A percentile compares a stretch with the other conserved stretches of the same genome.
Conservation (phyloP, 2,113 vertebrate species). For the Oryzias melastigma region DNA sequence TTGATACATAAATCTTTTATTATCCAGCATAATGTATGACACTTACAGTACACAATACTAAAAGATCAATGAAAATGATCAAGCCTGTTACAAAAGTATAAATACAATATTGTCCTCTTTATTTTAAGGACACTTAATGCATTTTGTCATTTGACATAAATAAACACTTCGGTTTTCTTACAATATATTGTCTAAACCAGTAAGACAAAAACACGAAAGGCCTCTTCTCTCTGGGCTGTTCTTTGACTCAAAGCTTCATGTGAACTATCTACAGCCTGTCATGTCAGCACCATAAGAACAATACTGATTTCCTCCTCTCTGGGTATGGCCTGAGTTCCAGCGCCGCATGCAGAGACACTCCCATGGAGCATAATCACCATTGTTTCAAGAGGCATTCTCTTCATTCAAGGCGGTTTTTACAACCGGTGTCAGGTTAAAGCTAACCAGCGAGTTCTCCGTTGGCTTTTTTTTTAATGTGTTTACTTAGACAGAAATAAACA, state of each 20-base stretch:
- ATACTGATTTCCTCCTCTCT: slow-evolving; percentile 30
- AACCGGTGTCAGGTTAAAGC: slow-evolving; percentile 62
- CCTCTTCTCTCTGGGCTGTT: slow-evolving; percentile 56
- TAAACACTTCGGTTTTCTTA: slow-evolving; percentile 63
- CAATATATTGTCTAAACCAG: slow-evolving; percentile 75
- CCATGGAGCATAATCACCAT: slow-evolving; percentile 56
- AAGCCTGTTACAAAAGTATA: slow-evolving; percentile 78
- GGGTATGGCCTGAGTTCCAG: slow-evolving; percentile 48
- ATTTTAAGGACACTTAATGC: slow-evolving; percentile 63
- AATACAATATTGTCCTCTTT: slow-evolving; percentile 74
- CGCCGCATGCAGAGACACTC: slow-evolving; percentile 50
- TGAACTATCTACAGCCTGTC: slow-evolving; percentile 56
- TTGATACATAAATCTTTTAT: slow-evolving; percentile 43
- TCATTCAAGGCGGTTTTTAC: slow-evolving; percentile 69
- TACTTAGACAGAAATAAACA: slow-evolving; percentile 76
- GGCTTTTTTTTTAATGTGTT: slow-evolving; percentile 65
- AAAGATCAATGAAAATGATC: slow-evolving; percentile 65
- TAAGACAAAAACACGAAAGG: slow-evolving; percentile 74
- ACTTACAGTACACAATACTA: slow-evolving; percentile 55
- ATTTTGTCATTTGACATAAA: slow-evolving; percentile 70
- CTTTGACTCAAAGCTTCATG: slow-evolving; percentile 44
- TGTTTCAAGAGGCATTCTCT: slow-evolving; percentile 64
- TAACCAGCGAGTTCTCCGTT: slow-evolving; percentile 53
- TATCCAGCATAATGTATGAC: slow-evolving; percentile 63
- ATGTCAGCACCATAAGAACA: slow-evolving; percentile 63